These are phyloP conservation scores for Sepioteuthis lessoniana DNA, from an alignment of 2,888 invertebrate genomes.

Conservation along the genomic window DNA sequence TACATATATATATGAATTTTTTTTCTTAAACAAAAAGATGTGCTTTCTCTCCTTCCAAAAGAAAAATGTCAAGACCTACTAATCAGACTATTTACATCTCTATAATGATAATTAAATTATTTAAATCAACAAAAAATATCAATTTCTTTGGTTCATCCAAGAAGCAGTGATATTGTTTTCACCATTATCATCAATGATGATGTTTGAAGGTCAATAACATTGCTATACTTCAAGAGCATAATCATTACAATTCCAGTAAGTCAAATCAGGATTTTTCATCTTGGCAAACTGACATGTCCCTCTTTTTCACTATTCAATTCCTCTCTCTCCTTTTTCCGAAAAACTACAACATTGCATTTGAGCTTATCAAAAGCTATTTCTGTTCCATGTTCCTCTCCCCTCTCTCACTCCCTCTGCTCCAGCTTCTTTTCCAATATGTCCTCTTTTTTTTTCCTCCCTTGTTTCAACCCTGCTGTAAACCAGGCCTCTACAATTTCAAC, in stretches of 20 bases:
- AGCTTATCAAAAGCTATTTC: constrained; percentile 11
- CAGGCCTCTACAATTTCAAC: constrained; percentile 17
- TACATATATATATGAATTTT: too few relatives aligned
- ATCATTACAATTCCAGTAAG: constrained; percentile 14
- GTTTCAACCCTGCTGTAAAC: constrained; percentile 11
- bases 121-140: not conserved
- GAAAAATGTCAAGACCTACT: not conserved
- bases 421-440: constrained; percentile 33
- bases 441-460: constrained; percentile 1
- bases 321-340: constrained; percentile 33
- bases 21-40: not conserved
- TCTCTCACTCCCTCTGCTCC: constrained; percentile 33
- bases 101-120: not conserved
- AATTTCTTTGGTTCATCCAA: not conserved
- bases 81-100: not conserved
- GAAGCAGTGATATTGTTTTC: not conserved
- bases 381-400: constrained; percentile 14
- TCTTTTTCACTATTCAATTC: not conserved
- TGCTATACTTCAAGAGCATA: not conserved
- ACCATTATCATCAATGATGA: not conserved
- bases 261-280: constrained; percentile 33
- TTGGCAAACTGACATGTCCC: constrained; percentile 33
- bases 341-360: constrained; percentile 33
- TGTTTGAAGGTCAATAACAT: constrained; percentile 33
- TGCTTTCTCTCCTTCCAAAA: not conserved